A percentile compares a stretch with the other conserved stretches of the same genome.
These are phyloP conservation scores for Geophilus truncorum DNA, from an alignment of 2,888 invertebrate genomes.

Conservation along the genomic window DNA sequence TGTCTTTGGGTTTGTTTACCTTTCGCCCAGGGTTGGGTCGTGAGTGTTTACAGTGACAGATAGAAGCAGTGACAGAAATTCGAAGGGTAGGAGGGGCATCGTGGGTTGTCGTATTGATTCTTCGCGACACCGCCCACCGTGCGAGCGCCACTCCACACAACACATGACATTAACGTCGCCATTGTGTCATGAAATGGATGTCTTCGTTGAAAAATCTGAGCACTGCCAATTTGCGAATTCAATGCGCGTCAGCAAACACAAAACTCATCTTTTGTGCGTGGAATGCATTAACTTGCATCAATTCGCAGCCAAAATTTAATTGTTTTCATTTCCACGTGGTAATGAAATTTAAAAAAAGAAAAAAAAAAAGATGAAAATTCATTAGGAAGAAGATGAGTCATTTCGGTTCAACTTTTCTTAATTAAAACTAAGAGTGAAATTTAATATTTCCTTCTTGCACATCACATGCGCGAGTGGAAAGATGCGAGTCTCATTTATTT, in stretches of 20 bases:
- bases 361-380: neutral
- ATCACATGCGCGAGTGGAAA: neutral
- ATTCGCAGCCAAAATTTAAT: neutral
- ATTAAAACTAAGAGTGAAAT: neutral
- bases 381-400: neutral
- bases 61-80: conserved; percentile 4
- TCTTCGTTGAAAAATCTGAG: neutral
- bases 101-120: neutral
- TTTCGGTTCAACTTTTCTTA: conserved; percentile 10
- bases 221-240: neutral
- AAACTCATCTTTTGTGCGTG: neutral
- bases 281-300: neutral
- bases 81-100: neutral
- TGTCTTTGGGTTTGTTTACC: neutral
- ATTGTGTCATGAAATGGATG: neutral
- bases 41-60: neutral
- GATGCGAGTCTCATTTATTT: neutral
- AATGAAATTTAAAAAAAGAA: too few relatives aligned
- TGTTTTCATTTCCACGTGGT: neutral
- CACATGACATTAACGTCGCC: neutral
- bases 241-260: neutral
- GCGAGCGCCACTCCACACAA: neutral
- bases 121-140: neutral
- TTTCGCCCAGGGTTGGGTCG: neutral
- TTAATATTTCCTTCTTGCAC: neutral